Evolutionary conservation across 2,888 invertebrate species (phyloP).

Genomic region (Yponomeuta cagnagella): DNA sequence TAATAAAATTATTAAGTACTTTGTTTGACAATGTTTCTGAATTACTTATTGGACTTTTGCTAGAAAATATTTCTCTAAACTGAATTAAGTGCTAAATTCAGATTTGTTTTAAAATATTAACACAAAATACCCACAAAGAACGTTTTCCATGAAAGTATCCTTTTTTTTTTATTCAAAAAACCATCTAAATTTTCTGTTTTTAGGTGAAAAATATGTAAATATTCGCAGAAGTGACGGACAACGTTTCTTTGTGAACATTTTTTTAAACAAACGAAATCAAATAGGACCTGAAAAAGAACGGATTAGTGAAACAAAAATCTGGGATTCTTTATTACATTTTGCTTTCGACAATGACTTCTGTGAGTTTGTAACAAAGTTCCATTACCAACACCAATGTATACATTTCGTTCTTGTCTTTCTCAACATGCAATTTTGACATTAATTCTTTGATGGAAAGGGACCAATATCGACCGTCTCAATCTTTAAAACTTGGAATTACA

Average conservation of each 20-base stretch:
- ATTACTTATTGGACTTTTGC: no score
- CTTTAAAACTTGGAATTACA: not conserved
- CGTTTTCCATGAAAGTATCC: no score
- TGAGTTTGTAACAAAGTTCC: not conserved
- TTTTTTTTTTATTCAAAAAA: no score
- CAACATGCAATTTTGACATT: not conserved
- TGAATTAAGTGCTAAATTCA: no score
- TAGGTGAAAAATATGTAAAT: not conserved
- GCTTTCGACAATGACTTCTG: not conserved
- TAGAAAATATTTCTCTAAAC: no score
- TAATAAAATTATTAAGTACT: no score
- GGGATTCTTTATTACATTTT: not conserved
- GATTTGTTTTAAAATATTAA: no score
- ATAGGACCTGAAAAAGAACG: conserved; percentile 5
- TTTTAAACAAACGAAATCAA: conserved; percentile 1
- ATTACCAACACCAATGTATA: conserved; percentile 8
- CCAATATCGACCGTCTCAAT: not conserved
- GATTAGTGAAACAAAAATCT: not conserved
- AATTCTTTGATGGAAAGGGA: not conserved
- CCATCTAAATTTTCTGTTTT: no score
- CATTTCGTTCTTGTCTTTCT: not conserved
- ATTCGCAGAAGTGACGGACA: not conserved
- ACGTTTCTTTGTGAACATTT: conserved; percentile 8
- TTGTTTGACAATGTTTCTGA: no score
- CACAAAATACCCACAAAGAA: not conserved